Conservation (phyloP, 2,888 invertebrate species). For the Lamellibrachia columna region DNA sequence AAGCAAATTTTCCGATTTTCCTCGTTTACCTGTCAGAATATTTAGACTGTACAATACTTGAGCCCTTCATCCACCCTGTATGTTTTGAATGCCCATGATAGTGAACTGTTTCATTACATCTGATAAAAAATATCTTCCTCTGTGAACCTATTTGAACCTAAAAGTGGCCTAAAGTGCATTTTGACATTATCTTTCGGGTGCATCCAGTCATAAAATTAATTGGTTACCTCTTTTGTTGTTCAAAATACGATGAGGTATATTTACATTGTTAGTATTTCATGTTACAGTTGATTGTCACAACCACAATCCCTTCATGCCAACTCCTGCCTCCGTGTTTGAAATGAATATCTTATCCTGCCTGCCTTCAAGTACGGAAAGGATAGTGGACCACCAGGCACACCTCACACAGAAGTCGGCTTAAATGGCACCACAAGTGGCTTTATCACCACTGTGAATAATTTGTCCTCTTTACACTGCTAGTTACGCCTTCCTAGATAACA, state of each 20-base stretch:
- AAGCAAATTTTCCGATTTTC: no score
- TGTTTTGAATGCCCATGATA: no score
- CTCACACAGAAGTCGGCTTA: neutral
- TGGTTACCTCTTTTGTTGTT: neutral
- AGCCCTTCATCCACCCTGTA: no score
- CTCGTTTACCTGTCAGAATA: no score
- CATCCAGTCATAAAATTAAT: neutral
- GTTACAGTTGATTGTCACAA: neutral
- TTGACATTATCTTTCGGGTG: neutral
- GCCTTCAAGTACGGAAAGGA: neutral
- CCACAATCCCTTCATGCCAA: neutral
- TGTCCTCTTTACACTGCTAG: neutral
- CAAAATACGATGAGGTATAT: neutral
- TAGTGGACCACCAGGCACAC: neutral
- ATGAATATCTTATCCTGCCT: conserved; percentile 3
- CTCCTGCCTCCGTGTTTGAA: neutral
- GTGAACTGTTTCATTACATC: no score
- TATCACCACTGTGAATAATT: neutral
- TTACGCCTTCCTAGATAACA: neutral
- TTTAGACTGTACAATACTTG: no score
- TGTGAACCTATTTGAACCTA: no score
- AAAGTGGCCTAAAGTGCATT: neutral
- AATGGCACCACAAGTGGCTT: neutral
- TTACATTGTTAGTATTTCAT: neutral
- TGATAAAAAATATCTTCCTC: no score